phyloP scores from a whole-genome alignment of 2,113 vertebrate species.

The Leucopternis melanops region DNA sequence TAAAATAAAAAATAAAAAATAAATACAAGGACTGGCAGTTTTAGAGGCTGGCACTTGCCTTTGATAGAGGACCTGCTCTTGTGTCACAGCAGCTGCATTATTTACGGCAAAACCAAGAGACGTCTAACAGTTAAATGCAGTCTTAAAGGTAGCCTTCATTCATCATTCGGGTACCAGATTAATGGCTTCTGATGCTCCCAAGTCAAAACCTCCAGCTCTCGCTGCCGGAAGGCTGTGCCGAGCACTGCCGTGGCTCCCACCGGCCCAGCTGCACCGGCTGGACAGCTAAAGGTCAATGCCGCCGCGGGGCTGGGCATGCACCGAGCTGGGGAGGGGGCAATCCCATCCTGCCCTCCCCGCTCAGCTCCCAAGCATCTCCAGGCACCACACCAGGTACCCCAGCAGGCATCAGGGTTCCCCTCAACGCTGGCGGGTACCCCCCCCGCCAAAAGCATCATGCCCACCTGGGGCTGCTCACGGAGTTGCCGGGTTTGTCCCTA shows the following conservation, averaged over 20 bases:
- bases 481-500: background rate
- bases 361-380: background rate
- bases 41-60: background rate
- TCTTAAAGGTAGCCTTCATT: background rate
- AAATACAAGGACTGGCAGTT: background rate
- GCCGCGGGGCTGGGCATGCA: accelerated
- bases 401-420: background rate
- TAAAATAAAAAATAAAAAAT: background rate
- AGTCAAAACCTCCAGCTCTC: background rate
- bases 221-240: background rate
- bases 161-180: background rate
- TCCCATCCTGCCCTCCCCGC: background rate
- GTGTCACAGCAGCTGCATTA: accelerated
- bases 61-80: background rate
- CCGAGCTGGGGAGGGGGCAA: background rate
- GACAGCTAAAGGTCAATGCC: background rate
- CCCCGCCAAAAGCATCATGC: background rate
- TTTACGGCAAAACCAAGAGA: background rate
- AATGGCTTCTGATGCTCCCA: background rate
- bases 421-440: no score
- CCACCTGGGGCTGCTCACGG: background rate
- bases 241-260: background rate
- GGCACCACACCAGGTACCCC: background rate
- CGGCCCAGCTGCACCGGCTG: accelerated
- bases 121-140: background rate